Base-by-base conservation (phyloP, 2,888 invertebrate species). In the Lamellibrachia columna region DNA sequence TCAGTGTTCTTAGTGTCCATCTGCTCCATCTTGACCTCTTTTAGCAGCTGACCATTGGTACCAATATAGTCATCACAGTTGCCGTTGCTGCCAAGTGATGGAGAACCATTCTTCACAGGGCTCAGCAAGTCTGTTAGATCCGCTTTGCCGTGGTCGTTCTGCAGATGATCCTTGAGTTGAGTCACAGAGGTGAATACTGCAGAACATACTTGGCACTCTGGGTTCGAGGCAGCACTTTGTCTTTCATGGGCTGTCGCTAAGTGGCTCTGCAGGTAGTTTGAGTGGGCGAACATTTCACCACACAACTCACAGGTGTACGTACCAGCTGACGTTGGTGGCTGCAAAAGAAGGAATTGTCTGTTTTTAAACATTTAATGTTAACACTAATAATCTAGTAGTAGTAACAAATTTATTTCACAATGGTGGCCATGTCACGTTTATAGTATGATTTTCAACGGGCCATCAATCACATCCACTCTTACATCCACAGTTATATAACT, bases 241-340 rank as follows among this genome's bases (percentile, higher is more conserved):
- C 53, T 92, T 91, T 93, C 92, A 92, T 93, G 93, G 11, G 90
- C 90, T 11, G 40, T 52, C 91, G 92, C 92, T 91, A 92, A 91
- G 92, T 93, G 93, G 52, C 93, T 92, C 90, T 92, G 53, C 91
- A 93, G 91, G 3, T 91, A 90, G 15, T 92, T 92, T 15, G 93
- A 53, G 55, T 90, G 91, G 91, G 60, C 55, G 91, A 93, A 93
- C n/a, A 75, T 90, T 92, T 93, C 92, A 22, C 91, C 90, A 58
- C 93, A 93, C 58, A 92, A 75, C 53, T 93, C 93, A 90, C 93
- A 93, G 11, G 90, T 90, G 92, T 92, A 93, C 28, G 75, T 75
- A 75, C 75, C 75, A 75, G 75, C 75, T 75, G 75, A 75, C 22
- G 75, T 92, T 52, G 53, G 58, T n/a, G 92, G 90, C 93, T 93